Evolutionary conservation across 53 echinoderm and acorn worm genomes (phyloP), one percentile per base, ranked within the genome.

Genomic region (Mesocentrotus franciscanus): DNA sequence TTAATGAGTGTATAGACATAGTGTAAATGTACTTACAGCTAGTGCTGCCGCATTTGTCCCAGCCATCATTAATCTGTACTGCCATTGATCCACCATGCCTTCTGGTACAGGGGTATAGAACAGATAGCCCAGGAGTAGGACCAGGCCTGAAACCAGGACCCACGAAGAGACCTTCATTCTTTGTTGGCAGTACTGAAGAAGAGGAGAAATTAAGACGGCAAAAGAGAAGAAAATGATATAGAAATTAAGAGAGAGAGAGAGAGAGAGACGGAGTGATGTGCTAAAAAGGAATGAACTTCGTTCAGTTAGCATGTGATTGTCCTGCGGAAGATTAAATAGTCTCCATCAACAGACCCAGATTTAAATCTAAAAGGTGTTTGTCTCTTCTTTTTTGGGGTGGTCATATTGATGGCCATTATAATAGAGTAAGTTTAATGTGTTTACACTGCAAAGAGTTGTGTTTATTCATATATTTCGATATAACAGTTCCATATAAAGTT

Each of bases 31-130:
- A 91, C 61, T 92, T 95, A 94, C 94, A 17, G 61, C 18, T 20
- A 83, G 29, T 60, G 18, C 9, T 17, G 35, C 64, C 7, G 39
- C n/a, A 64, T 84, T 94, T 8, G 11, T 4, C 15, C 83, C 94
- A 29, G 84, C 94, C 0, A 83, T 58, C n/a, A 89, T 3, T 17
- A 97, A 18, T 92, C 95, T 81, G n/a, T 94, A 74, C 4, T 94
- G 95, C 97, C 95, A 96, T 17, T 95, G 96, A 17, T 92, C 92
- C 55, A 96, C 96, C 29, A 97, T 60, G 2, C 18, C 94, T 22
- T 92, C 95, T 2, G 97, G 97, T 10, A 92, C 74, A 15, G 97
- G 97, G 24, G 93, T 85, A 10, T 96, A 60, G 56, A 91, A 90
- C 11, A 89, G 61, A 60, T 95, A 96, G 59, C 85, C 76, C n/a